A percentile compares a stretch with the other conserved stretches of the same genome.
Evolutionary conservation across 2,797 vertebrate genomes (phyloP).

Genomic region (Dicrostonyx torquatus): DNA sequence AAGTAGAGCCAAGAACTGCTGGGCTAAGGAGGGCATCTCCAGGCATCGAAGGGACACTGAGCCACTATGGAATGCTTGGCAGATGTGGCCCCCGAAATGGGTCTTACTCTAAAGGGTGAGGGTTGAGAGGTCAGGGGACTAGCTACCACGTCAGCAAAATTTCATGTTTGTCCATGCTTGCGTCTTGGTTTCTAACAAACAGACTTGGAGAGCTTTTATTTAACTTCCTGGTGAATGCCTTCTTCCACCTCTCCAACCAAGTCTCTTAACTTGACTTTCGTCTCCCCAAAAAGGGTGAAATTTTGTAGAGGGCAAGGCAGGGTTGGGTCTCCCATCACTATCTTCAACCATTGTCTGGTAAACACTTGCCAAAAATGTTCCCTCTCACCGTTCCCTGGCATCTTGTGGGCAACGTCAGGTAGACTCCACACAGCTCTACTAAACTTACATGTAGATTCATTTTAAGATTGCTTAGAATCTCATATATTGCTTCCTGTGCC

Average conservation of each 20-base stretch:
- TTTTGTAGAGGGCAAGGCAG: background rate
- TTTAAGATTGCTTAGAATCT: background rate
- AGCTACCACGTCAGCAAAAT: background rate
- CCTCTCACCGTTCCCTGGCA: background rate
- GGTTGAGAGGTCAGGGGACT: background rate
- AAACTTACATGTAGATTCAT: background rate
- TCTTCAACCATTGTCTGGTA: background rate
- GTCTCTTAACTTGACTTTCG: background rate
- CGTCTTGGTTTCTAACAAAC: constrained; percentile 12
- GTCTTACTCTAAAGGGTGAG: constrained; percentile 16
- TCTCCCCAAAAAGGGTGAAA: background rate
- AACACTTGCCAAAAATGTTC: background rate
- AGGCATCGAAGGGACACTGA: background rate
- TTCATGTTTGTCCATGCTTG: background rate
- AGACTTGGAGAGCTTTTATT: background rate
- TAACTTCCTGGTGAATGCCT: background rate
- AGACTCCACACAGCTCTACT: background rate
- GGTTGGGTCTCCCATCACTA: background rate
- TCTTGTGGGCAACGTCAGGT: background rate
- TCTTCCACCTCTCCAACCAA: background rate
- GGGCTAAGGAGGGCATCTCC: background rate
- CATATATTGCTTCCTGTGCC: background rate
- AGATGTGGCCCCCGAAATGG: background rate
- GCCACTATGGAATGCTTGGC: background rate
- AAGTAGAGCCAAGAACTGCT: background rate